These are phyloP conservation scores for Eurytoma californica DNA, from an alignment of 2,888 invertebrate genomes.

Conservation along the genomic window DNA sequence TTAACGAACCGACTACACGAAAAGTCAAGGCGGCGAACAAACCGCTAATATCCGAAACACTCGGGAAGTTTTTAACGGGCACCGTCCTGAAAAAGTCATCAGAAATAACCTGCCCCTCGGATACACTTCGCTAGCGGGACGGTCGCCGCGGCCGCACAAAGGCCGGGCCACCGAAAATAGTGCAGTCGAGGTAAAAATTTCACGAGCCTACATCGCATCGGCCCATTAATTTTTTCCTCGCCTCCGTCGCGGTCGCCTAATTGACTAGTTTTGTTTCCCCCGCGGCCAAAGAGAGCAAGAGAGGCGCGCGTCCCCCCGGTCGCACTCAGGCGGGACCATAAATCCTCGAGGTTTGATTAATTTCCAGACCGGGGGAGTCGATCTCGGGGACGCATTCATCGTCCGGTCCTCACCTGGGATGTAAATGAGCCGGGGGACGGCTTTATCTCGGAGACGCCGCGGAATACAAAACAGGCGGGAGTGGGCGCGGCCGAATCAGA, in stretches of 20 bases:
- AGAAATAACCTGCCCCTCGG: too few species aligned
- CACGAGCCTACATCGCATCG: background rate
- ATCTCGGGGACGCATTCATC: constrained; percentile 5
- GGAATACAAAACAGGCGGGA: constrained; percentile 47
- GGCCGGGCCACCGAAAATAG: too few species aligned
- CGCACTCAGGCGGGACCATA: constrained; percentile 27
- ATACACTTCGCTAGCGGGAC: too few species aligned
- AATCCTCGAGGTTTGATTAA: constrained; percentile 52
- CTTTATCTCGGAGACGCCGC: constrained; percentile 56
- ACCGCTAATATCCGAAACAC: too few species aligned
- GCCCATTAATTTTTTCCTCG: constrained; percentile 33
- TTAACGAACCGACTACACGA: too few species aligned
- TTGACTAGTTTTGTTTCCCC: constrained; percentile 54
- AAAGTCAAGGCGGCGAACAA: too few species aligned
- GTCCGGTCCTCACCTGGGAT: constrained; percentile 54
- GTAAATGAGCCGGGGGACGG: constrained; percentile 60
- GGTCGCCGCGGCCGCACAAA: too few species aligned
- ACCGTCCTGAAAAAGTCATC: too few species aligned
- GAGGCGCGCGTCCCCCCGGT: background rate
- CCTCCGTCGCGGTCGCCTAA: constrained; percentile 43
- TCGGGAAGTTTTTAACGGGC: too few species aligned
- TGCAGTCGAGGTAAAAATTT: too few species aligned
- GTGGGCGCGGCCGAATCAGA: constrained; percentile 60
- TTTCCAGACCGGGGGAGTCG: constrained; percentile 25
- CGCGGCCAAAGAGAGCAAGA: background rate